Evolutionary conservation across 2,797 vertebrate species (phyloP).

Genomic region (Artibeus lituratus): DNA sequence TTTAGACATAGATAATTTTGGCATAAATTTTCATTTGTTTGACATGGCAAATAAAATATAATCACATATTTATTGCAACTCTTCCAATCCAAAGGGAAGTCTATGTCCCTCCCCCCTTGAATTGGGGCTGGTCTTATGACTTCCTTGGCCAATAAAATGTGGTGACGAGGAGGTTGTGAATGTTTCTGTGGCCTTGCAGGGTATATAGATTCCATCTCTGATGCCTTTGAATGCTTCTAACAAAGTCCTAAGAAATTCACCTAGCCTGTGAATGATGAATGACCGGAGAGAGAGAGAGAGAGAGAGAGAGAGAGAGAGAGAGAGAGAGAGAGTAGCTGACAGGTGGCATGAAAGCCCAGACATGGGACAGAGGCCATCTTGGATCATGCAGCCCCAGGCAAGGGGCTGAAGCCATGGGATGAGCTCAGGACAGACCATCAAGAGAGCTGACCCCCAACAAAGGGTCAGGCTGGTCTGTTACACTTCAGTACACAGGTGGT

Average conservation of each 20-base stretch:
- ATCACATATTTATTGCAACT: not conserved
- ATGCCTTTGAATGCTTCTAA: not conserved
- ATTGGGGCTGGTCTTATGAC: not conserved
- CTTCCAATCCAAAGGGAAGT: not conserved
- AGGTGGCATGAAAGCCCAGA: not conserved
- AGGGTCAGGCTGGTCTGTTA: not conserved
- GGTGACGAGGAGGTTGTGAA: not conserved
- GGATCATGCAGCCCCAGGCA: not conserved
- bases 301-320: too few relatives aligned
- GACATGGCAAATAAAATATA: not conserved
- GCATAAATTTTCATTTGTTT: not conserved
- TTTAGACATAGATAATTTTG: not conserved
- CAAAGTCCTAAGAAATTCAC: not conserved
- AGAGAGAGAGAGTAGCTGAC: not conserved
- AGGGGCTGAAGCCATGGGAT: not conserved
- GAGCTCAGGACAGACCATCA: not conserved
- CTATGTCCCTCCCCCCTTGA: not conserved
- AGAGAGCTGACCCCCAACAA: not conserved
- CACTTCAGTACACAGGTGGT: not conserved
- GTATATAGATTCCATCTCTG: not conserved
- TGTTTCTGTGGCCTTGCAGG: not conserved
- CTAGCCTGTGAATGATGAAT: not conserved
- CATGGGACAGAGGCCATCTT: not conserved
- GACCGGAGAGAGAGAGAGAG: not conserved
- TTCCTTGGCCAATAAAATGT: not conserved